Evolutionary conservation across 2,797 vertebrate species (phyloP).

Genomic region (Argyrosomus regius): DNA sequence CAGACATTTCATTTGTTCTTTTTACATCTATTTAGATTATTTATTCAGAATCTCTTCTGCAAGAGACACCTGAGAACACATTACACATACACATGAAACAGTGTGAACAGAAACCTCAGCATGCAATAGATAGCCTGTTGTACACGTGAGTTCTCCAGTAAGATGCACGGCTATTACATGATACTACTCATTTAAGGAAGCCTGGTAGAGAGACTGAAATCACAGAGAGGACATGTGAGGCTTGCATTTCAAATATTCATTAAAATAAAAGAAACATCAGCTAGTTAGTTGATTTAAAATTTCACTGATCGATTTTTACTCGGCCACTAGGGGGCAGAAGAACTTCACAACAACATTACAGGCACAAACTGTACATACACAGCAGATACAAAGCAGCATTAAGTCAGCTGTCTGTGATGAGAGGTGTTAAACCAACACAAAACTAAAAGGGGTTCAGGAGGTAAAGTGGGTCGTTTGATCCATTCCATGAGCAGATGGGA

Average conservation of each 20-base stretch:
- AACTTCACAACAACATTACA: not conserved
- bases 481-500: too few relatives aligned
- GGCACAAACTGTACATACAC: too few relatives aligned
- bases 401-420: too few relatives aligned
- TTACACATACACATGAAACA: too few relatives aligned
- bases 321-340: not conserved
- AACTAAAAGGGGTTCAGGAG: too few relatives aligned
- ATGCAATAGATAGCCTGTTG: too few relatives aligned
- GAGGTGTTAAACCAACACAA: too few relatives aligned
- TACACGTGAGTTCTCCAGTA: too few relatives aligned
- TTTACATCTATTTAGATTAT: not conserved
- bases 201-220: not conserved
- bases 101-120: too few relatives aligned
- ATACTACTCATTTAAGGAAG: not conserved
- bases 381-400: too few relatives aligned
- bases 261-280: not conserved
- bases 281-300: not conserved
- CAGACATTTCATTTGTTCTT: not conserved
- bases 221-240: not conserved
- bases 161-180: too few relatives aligned
- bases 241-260: slow-evolving; percentile 1
- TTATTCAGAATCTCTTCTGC: not conserved
- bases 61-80: not conserved
- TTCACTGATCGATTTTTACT: not conserved
- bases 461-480: too few relatives aligned